phyloP scores from a whole-genome alignment of 2,888 invertebrate genomes.

The Chalcis sispes region DNA sequence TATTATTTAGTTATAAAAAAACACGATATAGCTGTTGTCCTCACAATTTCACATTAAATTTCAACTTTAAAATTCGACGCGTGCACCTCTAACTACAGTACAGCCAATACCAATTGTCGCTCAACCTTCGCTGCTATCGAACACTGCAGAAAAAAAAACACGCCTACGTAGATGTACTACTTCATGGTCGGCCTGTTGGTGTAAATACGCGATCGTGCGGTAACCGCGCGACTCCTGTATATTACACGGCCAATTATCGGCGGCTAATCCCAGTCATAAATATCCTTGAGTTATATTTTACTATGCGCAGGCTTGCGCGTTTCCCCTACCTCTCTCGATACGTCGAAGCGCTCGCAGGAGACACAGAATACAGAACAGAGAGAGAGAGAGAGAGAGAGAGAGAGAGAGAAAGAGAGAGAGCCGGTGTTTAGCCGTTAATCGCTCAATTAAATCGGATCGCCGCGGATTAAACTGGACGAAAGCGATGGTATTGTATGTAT shows the following conservation, averaged over 20 bases:
- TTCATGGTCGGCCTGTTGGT: no score
- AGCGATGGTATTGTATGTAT: no score
- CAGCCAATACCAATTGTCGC: no score
- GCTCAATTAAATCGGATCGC: slow-evolving; percentile 75
- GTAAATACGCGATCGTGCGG: background rate
- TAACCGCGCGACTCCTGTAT: slow-evolving; percentile 65
- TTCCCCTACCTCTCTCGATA: slow-evolving; percentile 2
- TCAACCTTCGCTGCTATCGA: no score
- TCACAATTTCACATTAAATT: no score
- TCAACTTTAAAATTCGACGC: no score
- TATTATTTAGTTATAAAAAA: no score
- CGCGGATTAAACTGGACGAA: slow-evolving; percentile 47
- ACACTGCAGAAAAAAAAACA: background rate
- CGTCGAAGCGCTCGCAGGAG: slow-evolving; percentile 1
- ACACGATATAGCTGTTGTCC: no score
- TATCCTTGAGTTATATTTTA: slow-evolving; percentile 75
- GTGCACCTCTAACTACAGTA: no score
- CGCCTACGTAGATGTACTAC: no score
- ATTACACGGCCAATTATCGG: slow-evolving; percentile 74
- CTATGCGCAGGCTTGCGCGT: slow-evolving; percentile 49
- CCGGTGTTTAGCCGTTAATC: slow-evolving; percentile 75
- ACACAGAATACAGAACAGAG: no score
- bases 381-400: no score
- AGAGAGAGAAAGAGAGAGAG: slow-evolving; percentile 34
- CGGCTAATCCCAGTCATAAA: slow-evolving; percentile 74